Evolutionary conservation across 2,797 vertebrate genomes (phyloP), one percentile per base, ranked within the genome.

Genomic region (Salarias fasciatus): DNA sequence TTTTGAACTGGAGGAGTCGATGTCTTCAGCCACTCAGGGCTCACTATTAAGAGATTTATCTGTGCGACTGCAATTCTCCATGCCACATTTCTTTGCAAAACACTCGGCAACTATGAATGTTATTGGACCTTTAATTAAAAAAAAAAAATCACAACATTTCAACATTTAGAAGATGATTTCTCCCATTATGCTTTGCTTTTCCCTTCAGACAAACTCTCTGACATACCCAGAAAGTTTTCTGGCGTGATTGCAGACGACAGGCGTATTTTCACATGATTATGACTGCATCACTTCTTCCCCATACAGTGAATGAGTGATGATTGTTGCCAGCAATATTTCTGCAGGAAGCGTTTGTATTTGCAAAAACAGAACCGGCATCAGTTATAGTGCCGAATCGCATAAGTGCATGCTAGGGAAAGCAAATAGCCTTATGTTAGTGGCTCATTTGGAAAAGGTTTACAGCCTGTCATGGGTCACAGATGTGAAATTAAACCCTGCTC

Each of bases 291-390:
- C 31, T 24, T 45, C 49, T 53, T 33, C 38, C 29, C 52, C 11
- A 13, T 2, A 45, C 18, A 45, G 13, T 5, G 28, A 72, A 63
- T 53, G 48, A 63, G 63, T 51, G 28, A 38, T 63, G 50, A 55
- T 41, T 44, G 8, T 53, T 52, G 8, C 41, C 6, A 60, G 49
- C 56, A 48, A 74, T 18, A 24, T 52, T 40, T 59, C 68, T 58
- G 59, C 58, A 61, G 42, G 41, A 33, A 77, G 79, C 62, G 65
- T 74, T 83, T 83, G 35, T 83, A 58, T 53, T 28, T 74, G 18
- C 18, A 24, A 24, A 24, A 24, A 24, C 24, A 24, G 24, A 24
- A 24, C 24, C 18, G 2, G 18, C 69, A 71, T 63, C 28, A 60
- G 56, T 24, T 60, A 41, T 11, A 50, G 53, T 33, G 71, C 28